phyloP scores from a whole-genome alignment of 2,113 vertebrate genomes.

The Triplophysa siluroides region DNA sequence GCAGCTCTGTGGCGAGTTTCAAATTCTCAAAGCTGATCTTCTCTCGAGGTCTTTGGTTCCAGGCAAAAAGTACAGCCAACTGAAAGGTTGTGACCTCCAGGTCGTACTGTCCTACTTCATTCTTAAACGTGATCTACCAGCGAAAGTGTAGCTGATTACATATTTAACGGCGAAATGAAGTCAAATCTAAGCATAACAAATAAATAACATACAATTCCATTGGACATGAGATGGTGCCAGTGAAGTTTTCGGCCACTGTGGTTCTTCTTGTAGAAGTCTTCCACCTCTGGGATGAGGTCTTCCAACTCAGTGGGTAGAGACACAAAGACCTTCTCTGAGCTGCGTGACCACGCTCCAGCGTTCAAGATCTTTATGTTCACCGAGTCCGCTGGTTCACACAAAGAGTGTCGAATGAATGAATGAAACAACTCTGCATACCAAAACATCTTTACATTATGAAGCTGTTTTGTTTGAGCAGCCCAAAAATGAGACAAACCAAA shows the following conservation, averaged over 20 bases:
- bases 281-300: conserved; percentile 97
- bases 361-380: conserved; percentile 99
- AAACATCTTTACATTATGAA: neutral
- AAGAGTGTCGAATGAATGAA: neutral
- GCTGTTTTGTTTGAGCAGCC: too few relatives aligned
- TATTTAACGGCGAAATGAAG: neutral
- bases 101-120: conserved; percentile 97
- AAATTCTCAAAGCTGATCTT: conserved; percentile 99
- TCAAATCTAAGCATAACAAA: neutral
- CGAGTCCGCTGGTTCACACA: conserved; percentile 84
- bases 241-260: conserved; percentile 98
- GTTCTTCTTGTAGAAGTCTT: conserved; percentile 99
- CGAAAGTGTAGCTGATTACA: neutral
- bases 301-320: conserved; percentile 96
- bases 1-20: conserved; percentile 95
- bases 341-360: conserved; percentile 97
- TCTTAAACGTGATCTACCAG: conserved; percentile 95
- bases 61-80: conserved; percentile 94
- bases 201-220: conserved; percentile 94
- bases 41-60: conserved; percentile 99
- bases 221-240: conserved; percentile 99
- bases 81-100: conserved; percentile 99
- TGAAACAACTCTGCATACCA: neutral
- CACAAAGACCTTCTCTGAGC: conserved; percentile 98
- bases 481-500: conserved; percentile 51